phyloP scores from a whole-genome alignment of 2,797 vertebrate genomes.

The Enteromius mattozi region DNA sequence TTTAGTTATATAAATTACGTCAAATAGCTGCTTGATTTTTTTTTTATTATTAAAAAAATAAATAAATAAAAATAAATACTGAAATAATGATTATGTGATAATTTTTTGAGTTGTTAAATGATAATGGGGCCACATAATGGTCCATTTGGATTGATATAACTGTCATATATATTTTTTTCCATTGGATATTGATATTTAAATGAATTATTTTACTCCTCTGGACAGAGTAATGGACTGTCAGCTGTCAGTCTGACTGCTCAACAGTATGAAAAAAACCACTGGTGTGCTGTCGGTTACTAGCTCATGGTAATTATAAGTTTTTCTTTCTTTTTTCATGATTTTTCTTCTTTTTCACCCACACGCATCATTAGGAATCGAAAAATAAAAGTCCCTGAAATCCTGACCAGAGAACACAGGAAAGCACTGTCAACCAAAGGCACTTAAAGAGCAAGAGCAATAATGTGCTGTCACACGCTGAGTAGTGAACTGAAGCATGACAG shows the following conservation, averaged over 20 bases:
- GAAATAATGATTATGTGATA: not conserved
- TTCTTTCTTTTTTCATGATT: not conserved
- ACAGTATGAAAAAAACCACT: not conserved
- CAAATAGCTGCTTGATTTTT: not conserved
- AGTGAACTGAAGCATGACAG: slow-evolving; percentile 63
- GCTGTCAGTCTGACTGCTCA: not conserved
- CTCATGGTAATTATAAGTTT: not conserved
- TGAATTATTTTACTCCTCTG: not conserved
- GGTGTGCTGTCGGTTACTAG: slow-evolving; percentile 22
- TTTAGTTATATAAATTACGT: not conserved
- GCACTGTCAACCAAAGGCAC: slow-evolving; percentile 43
- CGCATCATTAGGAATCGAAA: slow-evolving; percentile 56
- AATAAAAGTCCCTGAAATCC: slow-evolving; percentile 53
- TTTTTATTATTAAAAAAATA: not conserved
- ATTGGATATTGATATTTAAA: not conserved
- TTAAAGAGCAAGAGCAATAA: slow-evolving; percentile 59
- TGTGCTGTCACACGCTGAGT: slow-evolving; percentile 67
- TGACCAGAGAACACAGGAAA: slow-evolving; percentile 59
- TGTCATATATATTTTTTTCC: not conserved
- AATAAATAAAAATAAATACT: not conserved
- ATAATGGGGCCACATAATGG: not conserved
- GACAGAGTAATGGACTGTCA: slow-evolving; percentile 4
- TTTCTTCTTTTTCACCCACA: slow-evolving; percentile 41
- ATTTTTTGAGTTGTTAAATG: not conserved
- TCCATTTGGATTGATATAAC: not conserved